Evolutionary conservation across 2,113 vertebrate species (phyloP).

Genomic region (Pipa parva): DNA sequence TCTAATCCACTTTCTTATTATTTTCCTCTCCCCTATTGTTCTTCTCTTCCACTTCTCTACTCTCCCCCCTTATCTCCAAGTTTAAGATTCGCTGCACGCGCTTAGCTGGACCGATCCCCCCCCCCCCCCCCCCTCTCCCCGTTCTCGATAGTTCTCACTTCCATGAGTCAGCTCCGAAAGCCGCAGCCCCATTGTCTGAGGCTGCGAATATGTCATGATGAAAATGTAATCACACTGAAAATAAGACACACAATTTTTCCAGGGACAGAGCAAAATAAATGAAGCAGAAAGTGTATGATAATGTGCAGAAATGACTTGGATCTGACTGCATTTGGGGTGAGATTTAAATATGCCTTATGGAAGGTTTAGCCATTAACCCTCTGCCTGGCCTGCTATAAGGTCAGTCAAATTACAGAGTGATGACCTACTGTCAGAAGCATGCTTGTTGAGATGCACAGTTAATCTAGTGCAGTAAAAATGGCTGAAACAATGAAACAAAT

Average conservation of each 20-base stretch:
- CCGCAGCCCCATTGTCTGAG: constrained; percentile 38
- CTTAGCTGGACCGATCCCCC: constrained; percentile 23
- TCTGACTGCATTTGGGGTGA: constrained; percentile 11
- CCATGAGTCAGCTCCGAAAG: constrained; percentile 34
- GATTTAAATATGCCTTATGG: constrained; percentile 31
- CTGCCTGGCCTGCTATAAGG: background rate
- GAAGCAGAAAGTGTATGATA: constrained; percentile 43
- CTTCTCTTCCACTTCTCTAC: background rate
- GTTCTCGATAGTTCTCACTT: constrained; percentile 34
- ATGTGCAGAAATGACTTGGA: constrained; percentile 38
- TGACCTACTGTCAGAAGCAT: background rate
- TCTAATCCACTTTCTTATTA: fast-evolving
- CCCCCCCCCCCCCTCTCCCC: constrained; percentile 5
- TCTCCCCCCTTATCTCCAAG: background rate
- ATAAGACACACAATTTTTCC: constrained; percentile 44
- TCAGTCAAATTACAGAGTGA: background rate
- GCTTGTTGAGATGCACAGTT: background rate
- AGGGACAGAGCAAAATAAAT: constrained; percentile 44
- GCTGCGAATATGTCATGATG: constrained; percentile 41
- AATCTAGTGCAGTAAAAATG: no score
- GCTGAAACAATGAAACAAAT: no score
- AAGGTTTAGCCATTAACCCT: constrained; percentile 31
- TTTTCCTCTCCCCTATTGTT: fast-evolving
- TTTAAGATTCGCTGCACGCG: constrained; percentile 34
- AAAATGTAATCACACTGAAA: constrained; percentile 44